phyloP scores from a whole-genome alignment of 2,797 vertebrate species.

The Hydrophis major region DNA sequence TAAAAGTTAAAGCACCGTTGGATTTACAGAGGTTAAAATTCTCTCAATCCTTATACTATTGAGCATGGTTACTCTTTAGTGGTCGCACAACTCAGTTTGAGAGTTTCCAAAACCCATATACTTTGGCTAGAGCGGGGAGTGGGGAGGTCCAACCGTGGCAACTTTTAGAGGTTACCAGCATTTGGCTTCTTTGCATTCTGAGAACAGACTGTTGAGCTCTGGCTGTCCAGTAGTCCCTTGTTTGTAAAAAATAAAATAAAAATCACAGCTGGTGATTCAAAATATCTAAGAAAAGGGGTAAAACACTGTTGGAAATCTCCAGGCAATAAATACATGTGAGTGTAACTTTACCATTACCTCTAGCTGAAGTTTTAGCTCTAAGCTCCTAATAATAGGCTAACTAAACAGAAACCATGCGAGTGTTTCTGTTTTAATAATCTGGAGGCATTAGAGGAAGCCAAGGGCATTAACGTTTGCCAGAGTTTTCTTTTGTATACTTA shows the following conservation, averaged over 20 bases:
- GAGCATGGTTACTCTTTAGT: constrained; percentile 3
- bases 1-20: neutral
- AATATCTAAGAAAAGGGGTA: constrained; percentile 40
- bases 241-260: constrained; percentile 41
- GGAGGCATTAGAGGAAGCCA: neutral
- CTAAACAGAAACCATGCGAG: constrained; percentile 41
- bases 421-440: neutral
- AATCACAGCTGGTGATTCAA: constrained; percentile 27
- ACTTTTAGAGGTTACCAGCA: neutral
- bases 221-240: constrained; percentile 22
- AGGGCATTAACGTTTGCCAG: neutral
- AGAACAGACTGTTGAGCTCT: neutral
- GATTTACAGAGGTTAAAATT: neutral
- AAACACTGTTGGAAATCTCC: constrained; percentile 44
- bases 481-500: neutral
- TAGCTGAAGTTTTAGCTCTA: neutral
- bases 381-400: constrained; percentile 4
- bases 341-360: constrained; percentile 41
- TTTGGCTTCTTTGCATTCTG: neutral
- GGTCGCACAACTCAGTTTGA: constrained; percentile 2
- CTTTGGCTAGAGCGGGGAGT: neutral
- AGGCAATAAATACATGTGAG: constrained; percentile 58
- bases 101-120: neutral
- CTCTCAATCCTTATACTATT: neutral
- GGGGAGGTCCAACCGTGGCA: neutral